Percentiles rank a stretch among this genome's conserved stretches.
Conservation (phyloP, 2,113 vertebrate genomes). For the Bos indicus region DNA sequence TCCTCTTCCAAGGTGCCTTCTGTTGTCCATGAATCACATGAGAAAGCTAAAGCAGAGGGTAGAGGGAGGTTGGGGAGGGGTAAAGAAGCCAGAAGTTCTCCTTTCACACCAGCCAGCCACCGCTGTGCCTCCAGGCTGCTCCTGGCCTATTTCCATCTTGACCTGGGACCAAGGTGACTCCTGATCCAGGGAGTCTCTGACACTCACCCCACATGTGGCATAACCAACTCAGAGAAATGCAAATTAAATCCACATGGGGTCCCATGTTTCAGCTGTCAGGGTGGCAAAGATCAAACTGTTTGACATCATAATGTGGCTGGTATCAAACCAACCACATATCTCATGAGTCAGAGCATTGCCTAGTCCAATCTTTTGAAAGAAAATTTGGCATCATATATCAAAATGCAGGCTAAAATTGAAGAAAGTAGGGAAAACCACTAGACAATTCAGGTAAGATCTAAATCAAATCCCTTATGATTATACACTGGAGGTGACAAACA, state of each 20-base stretch:
- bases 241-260: not conserved
- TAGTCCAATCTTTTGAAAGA: not conserved
- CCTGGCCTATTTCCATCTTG: not conserved
- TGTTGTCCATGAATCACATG: not conserved
- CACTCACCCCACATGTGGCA: no score
- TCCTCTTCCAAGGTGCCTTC: not conserved
- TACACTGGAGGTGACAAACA: not conserved
- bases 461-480: not conserved
- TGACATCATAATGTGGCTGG: not conserved
- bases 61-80: not conserved
- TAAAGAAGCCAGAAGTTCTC: not conserved
- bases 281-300: not conserved
- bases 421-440: not conserved
- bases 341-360: not conserved
- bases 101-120: not conserved
- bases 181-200: not conserved
- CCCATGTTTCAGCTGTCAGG: not conserved
- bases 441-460: not conserved
- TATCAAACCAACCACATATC: not conserved
- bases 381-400: not conserved
- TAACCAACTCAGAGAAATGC: not conserved
- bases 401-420: not conserved
- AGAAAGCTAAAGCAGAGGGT: not conserved
- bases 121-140: not conserved
- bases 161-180: not conserved